A percentile compares a stretch with the other conserved stretches of the same genome.
Evolutionary conservation across 2,797 vertebrate genomes (phyloP).

Genomic region (Acrossocheilus fasciatus): DNA sequence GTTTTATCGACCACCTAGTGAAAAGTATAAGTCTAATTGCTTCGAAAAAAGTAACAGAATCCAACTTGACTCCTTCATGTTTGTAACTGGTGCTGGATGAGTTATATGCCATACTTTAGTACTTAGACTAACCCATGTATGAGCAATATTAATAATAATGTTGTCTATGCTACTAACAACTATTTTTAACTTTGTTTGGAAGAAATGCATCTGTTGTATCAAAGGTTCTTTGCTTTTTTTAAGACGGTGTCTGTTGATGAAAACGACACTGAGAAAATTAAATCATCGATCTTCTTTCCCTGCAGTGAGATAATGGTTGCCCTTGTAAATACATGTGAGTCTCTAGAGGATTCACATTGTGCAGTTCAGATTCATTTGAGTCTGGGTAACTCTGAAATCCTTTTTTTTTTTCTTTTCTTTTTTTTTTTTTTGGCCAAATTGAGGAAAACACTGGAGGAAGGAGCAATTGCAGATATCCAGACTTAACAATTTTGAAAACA

Average conservation of each 20-base stretch:
- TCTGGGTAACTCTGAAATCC: background rate
- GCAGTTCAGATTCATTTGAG: constrained; percentile 13
- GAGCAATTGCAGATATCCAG: background rate
- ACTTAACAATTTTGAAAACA: background rate
- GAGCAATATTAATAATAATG: background rate
- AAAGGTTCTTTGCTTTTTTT: background rate
- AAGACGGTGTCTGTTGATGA: constrained; percentile 21
- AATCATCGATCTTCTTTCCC: constrained; percentile 37
- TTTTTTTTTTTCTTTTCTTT: constrained; percentile 2
- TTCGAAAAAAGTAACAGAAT: background rate
- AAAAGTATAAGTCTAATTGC: background rate
- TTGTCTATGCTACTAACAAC: background rate
- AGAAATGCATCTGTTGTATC: background rate
- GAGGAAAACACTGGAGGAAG: background rate
- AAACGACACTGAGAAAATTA: constrained; percentile 40
- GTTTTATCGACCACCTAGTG: background rate
- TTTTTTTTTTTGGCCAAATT: background rate
- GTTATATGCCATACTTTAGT: background rate
- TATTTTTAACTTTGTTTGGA: background rate
- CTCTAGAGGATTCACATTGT: constrained; percentile 13
- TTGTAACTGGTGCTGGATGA: background rate
- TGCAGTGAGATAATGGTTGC: constrained; percentile 25
- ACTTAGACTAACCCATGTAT: background rate
- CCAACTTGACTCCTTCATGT: background rate
- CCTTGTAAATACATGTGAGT: constrained; percentile 43